Base-by-base conservation (phyloP, 2,888 invertebrate genomes). In the Sarcophaga rosellei region DNA sequence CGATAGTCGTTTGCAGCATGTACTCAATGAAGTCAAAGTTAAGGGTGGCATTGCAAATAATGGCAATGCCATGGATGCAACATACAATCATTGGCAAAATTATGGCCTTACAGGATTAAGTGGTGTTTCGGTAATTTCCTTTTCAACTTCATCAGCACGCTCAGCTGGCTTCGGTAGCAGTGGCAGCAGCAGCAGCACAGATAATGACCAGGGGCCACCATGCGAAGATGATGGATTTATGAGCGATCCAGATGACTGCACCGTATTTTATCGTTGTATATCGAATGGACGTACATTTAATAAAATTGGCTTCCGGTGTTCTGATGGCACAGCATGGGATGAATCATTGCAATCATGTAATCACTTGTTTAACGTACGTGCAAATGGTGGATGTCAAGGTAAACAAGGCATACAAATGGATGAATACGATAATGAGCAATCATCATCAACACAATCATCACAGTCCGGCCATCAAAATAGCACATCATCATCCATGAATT, bases 281-380 rank as follows among this genome's bases (percentile, higher is more conserved):
- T 94, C 94, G 82, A 94, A 95, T 90, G 95, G 95, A 0, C 93
- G 94, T 45, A 95, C 94, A 84, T 96, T 94, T 89, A 95, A 93
- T 69, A 95, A 95, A 92, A 95, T 96, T 90, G 95, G 96, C 86
- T 97, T 96, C 91, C 93, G 93, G 17, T 97, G 97, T 92, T 96
- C 95, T 4, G 94, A 95, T 78, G 96, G 96, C 73, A 97, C 97
- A 6, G 95, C 96, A 53, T 97, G 97, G 97, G 96, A 96, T 93
- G 94, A 95, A 81, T 93, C 94, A 75, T 93, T 95, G 83, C 94
- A 95, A 90, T 94, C 95, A 72, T 97, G 97, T 92, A 97, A 97
- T 92, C 95, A 97, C 91, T 94, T 95, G 70, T 95, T 96, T 90
- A 88, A 90, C 47, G 94, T 95, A 59, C 95, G 95, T 94, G 94